Conservation (phyloP, 2,888 invertebrate genomes). For the Pristionchus mayeri region DNA sequence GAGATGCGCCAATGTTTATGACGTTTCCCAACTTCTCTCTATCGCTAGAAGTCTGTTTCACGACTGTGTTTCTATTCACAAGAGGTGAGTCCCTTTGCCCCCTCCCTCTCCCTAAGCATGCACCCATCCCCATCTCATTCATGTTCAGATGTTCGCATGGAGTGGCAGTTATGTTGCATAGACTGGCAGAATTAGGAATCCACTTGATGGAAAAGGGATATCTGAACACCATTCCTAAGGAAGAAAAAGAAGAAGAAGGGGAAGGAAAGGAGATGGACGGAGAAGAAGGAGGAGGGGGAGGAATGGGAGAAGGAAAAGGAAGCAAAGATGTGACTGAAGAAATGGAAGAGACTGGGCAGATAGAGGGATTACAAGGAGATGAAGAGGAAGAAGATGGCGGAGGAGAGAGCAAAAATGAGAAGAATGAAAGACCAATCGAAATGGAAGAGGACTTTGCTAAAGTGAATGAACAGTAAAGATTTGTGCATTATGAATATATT, state of each 20-base stretch:
- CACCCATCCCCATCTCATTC: not conserved
- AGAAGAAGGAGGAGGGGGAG: conserved; percentile 54
- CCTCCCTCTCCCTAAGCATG: not conserved
- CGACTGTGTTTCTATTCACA: not conserved
- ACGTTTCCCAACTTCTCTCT: not conserved
- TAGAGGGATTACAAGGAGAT: conserved; percentile 64
- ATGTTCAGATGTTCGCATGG: not conserved
- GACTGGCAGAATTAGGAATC: conserved; percentile 23
- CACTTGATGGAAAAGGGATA: conserved; percentile 83
- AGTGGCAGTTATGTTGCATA: not conserved
- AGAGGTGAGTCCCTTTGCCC: not conserved
- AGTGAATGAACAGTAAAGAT: not conserved
- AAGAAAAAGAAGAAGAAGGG: conserved; percentile 81
- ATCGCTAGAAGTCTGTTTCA: not conserved
- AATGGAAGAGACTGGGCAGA: conserved; percentile 83
- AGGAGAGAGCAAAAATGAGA: conserved; percentile 54
- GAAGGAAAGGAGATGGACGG: conserved; percentile 52
- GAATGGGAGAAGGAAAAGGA: conserved; percentile 70
- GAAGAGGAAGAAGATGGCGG: conserved; percentile 85
- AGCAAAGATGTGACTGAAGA: conserved; percentile 90
- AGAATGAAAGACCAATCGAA: conserved; percentile 75
- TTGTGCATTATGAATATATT: conserved; percentile 61
- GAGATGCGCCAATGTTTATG: not conserved
- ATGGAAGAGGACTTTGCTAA: conserved; percentile 70
- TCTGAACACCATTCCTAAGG: conserved; percentile 84